Conservation (phyloP, 1,140 invertebrate genomes). For the Brachionus rotundiformis region DNA sequence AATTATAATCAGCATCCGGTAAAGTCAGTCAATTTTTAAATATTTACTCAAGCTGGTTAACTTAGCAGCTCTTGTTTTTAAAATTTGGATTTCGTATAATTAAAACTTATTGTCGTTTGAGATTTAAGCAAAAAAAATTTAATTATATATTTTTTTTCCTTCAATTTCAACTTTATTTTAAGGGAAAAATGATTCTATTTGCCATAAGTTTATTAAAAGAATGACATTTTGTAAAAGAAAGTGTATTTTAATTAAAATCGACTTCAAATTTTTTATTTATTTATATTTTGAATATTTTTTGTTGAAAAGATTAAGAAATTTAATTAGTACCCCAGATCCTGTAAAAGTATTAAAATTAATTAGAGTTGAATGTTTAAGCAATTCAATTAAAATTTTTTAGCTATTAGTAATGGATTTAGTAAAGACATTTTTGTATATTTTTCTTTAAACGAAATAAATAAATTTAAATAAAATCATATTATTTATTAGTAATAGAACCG, state of each 20-base stretch:
- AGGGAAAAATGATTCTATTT: background rate
- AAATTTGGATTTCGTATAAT: background rate
- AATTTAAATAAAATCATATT: too few relatives aligned
- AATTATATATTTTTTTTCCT: background rate
- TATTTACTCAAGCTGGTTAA: constrained; percentile 3
- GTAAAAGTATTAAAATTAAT: too few relatives aligned
- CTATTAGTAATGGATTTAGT: background rate
- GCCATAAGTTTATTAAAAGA: background rate
- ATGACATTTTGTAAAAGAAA: background rate
- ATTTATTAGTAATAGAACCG: background rate
- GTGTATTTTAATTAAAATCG: background rate
- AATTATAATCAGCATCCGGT: background rate
- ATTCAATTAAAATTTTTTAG: background rate
- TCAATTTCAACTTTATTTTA: background rate
- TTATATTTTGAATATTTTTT: background rate
- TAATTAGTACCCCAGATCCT: too few relatives aligned
- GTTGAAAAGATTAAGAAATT: background rate
- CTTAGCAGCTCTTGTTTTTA: background rate
- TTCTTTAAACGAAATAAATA: too few relatives aligned
- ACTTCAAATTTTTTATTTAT: background rate
- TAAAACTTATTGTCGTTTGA: background rate
- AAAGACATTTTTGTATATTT: background rate
- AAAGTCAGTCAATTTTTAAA: background rate
- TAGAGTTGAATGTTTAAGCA: too few relatives aligned
- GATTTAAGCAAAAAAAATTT: background rate